Conservation (phyloP, 2,888 invertebrate species). For the Dusona sp. region DNA sequence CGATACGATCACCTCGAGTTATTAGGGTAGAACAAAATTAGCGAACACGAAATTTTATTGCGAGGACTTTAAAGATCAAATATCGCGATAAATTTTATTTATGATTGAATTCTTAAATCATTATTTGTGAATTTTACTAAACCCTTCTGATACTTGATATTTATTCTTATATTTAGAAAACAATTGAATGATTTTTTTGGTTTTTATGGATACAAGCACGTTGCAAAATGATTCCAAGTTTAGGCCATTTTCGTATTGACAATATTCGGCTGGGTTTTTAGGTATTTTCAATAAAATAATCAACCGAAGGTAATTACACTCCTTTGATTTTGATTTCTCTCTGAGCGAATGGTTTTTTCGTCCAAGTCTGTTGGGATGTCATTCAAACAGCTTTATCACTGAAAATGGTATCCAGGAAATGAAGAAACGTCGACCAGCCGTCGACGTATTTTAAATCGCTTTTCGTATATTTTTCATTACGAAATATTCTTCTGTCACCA, state of each 20-base stretch:
- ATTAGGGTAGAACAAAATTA: not conserved
- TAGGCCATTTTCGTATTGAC: too few relatives aligned
- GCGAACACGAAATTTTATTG: not conserved
- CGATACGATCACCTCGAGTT: not conserved
- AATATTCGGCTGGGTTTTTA: too few relatives aligned
- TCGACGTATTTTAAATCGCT: constrained; percentile 8
- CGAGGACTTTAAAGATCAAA: too few relatives aligned
- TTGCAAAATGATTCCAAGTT: too few relatives aligned
- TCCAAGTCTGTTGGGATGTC: not conserved
- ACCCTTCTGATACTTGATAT: not conserved
- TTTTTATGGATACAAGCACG: too few relatives aligned
- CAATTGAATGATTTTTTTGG: not conserved
- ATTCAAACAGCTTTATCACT: constrained; percentile 25
- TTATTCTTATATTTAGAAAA: constrained; percentile 2
- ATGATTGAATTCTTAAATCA: not conserved
- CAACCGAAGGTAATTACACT: too few relatives aligned
- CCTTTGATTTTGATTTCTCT: too few relatives aligned
- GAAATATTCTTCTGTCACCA: not conserved
- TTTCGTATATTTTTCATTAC: not conserved
- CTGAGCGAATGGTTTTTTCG: too few relatives aligned
- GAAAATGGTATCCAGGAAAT: constrained; percentile 49
- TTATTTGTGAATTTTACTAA: too few relatives aligned
- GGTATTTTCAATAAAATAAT: too few relatives aligned
- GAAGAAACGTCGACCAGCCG: constrained; percentile 48
- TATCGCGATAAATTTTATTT: not conserved